phyloP scores from a whole-genome alignment of 2,888 invertebrate species.

The Sycophila texana region DNA sequence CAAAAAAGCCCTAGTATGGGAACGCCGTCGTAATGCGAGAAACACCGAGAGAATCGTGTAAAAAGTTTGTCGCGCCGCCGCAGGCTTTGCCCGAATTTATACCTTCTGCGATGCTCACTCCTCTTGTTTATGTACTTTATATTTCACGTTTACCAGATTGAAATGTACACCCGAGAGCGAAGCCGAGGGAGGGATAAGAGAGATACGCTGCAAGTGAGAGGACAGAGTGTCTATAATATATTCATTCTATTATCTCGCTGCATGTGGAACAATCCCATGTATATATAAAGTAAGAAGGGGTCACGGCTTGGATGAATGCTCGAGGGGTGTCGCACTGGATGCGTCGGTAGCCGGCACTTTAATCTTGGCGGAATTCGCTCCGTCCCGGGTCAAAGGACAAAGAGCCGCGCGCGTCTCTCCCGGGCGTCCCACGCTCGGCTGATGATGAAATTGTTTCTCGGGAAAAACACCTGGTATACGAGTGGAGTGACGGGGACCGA shows the following conservation, averaged over 20 bases:
- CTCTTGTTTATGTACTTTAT: neutral
- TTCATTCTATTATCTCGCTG: neutral
- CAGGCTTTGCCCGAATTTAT: neutral
- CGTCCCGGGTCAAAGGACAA: slow-evolving; percentile 12
- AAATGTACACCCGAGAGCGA: neutral
- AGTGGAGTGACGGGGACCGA: neutral
- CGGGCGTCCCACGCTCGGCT: neutral
- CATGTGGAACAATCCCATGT: neutral
- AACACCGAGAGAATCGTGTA: neutral
- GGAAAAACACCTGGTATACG: neutral
- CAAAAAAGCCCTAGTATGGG: neutral
- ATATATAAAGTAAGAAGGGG: neutral
- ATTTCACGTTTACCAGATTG: neutral
- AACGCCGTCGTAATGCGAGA: slow-evolving; percentile 13
- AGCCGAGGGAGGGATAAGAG: neutral
- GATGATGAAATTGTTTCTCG: neutral
- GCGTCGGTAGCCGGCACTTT: slow-evolving; percentile 38
- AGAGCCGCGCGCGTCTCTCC: neutral
- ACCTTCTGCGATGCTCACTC: neutral
- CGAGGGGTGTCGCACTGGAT: slow-evolving; percentile 22
- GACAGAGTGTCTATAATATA: neutral
- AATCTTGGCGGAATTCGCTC: slow-evolving; percentile 42
- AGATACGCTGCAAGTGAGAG: neutral
- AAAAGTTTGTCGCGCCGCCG: neutral
- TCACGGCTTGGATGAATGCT: slow-evolving; percentile 22